Percentiles rank a stretch among this genome's conserved stretches.
phyloP scores from a whole-genome alignment of 2,888 invertebrate species.

The Tridacna crocea region DNA sequence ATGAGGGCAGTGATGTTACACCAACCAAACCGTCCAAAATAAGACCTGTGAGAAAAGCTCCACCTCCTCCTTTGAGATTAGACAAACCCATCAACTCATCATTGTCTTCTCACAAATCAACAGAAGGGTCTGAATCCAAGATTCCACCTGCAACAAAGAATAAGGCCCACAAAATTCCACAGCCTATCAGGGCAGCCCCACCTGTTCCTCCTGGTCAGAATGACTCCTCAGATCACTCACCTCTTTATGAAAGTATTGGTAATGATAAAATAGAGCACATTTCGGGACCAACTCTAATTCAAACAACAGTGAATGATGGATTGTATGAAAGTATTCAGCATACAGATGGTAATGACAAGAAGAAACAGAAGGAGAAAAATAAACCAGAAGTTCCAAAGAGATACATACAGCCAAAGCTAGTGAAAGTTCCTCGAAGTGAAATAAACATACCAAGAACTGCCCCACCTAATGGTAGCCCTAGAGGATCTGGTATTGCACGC shows the following conservation, averaged over 20 bases:
- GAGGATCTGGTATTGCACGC: constrained; percentile 13
- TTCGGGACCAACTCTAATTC: constrained; percentile 19
- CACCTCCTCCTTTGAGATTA: constrained; percentile 57
- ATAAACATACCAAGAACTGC: constrained; percentile 40
- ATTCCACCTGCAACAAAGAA: constrained; percentile 32
- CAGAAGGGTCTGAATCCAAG: constrained; percentile 18
- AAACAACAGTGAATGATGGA: constrained; percentile 32
- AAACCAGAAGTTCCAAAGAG: constrained; percentile 69
- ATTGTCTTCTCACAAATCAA: not conserved
- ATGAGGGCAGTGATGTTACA: constrained; percentile 5
- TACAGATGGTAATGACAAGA: constrained; percentile 19
- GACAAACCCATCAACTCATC: not conserved
- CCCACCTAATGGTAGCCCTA: constrained; percentile 4
- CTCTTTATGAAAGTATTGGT: constrained; percentile 34
- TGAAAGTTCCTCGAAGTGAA: constrained; percentile 66
- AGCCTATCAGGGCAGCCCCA: constrained; percentile 41
- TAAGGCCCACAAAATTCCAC: constrained; percentile 42
- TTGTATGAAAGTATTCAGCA: constrained; percentile 42
- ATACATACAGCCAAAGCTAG: constrained; percentile 72
- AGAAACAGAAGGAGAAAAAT: constrained; percentile 28
- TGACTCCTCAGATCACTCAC: constrained; percentile 19
- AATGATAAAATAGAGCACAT: constrained; percentile 24
- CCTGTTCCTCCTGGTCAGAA: constrained; percentile 6
- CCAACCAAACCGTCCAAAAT: constrained; percentile 39
- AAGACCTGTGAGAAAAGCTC: constrained; percentile 66